A percentile compares a stretch with the other conserved stretches of the same genome.
phyloP scores from a whole-genome alignment of 2,797 vertebrate genomes.

The Lepus oiostolus region DNA sequence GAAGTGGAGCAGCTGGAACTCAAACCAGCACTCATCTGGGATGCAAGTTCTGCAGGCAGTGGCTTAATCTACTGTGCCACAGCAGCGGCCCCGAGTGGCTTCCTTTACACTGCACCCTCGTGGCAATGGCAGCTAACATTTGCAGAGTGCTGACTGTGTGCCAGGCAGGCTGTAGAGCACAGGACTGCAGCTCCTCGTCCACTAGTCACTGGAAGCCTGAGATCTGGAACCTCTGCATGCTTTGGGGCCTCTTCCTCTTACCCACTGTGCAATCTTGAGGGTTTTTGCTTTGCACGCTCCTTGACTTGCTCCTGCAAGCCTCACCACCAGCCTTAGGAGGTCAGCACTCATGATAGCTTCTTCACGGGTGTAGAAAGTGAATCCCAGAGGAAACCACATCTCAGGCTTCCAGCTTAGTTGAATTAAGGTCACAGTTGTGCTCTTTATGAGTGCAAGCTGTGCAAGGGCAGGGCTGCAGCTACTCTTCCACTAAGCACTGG shows the following conservation, averaged over 20 bases:
- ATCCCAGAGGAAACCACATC: not conserved
- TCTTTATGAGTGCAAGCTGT: slow-evolving; percentile 26
- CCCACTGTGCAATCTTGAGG: too few species aligned
- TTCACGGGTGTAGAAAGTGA: slow-evolving; percentile 24
- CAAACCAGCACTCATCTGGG: too few species aligned
- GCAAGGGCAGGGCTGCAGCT: not conserved
- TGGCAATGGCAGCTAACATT: not conserved
- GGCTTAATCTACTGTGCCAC: too few species aligned
- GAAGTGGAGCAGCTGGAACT: too few species aligned
- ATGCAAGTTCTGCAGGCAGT: too few species aligned
- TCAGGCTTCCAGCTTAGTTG: not conserved
- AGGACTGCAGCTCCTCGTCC: too few species aligned
- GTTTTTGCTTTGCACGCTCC: too few species aligned
- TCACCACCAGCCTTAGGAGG: not conserved
- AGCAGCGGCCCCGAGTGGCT: not conserved
- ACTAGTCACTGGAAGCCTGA: too few species aligned
- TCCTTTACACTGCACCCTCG: not conserved
- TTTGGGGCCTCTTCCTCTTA: too few species aligned
- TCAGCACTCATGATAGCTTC: not conserved
- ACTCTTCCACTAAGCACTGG: not conserved
- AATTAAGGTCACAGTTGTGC: not conserved
- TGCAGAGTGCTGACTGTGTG: slow-evolving; percentile 21
- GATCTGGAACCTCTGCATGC: too few species aligned
- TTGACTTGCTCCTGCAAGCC: slow-evolving; percentile 19
- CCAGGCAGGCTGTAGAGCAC: not conserved